Percentiles rank a stretch among this genome's conserved stretches.
Conservation (phyloP, 2,888 invertebrate genomes). For the Apoda limacodes region DNA sequence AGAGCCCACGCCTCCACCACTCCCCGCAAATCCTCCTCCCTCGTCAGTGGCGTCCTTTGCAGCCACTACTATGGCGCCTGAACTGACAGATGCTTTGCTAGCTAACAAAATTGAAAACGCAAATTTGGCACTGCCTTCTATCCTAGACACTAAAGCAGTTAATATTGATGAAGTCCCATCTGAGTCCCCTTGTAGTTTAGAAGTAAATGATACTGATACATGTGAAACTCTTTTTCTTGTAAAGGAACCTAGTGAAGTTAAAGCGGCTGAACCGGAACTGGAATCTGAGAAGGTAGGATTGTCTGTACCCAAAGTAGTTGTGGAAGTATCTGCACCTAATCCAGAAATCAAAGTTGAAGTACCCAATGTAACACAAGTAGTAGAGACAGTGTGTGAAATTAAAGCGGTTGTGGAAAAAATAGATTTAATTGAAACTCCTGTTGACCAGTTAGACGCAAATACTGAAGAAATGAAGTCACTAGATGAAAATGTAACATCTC, state of each 20-base stretch:
- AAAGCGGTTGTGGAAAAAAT: too few species aligned
- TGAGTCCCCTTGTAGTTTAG: conserved; percentile 17
- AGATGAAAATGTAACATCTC: too few species aligned
- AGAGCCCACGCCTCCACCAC: conserved; percentile 77
- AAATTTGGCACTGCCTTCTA: conserved; percentile 32
- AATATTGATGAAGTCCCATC: conserved; percentile 24
- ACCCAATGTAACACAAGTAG: conserved; percentile 7
- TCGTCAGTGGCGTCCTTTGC: conserved; percentile 82
- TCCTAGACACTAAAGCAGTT: conserved; percentile 30
- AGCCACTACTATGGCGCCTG: conserved; percentile 74
- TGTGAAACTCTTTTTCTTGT: conserved; percentile 7
- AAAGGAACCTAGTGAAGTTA: conserved; percentile 5
- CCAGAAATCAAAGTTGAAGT: conserved; percentile 3
- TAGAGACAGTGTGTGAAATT: conserved; percentile 3
- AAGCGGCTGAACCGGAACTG: too few species aligned
- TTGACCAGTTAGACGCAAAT: conserved; percentile 2
- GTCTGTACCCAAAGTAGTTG: too few species aligned
- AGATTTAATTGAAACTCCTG: background rate
- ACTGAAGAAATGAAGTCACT: conserved; percentile 3
- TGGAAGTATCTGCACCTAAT: too few species aligned
- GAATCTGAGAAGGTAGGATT: too few species aligned
- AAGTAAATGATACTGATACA: conserved; percentile 9
- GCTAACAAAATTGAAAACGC: conserved; percentile 44
- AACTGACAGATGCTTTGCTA: conserved; percentile 54
- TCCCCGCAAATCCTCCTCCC: conserved; percentile 80